Evolutionary conservation across 1,140 invertebrate species (phyloP).

Genomic region (Glossosoma conforme): DNA sequence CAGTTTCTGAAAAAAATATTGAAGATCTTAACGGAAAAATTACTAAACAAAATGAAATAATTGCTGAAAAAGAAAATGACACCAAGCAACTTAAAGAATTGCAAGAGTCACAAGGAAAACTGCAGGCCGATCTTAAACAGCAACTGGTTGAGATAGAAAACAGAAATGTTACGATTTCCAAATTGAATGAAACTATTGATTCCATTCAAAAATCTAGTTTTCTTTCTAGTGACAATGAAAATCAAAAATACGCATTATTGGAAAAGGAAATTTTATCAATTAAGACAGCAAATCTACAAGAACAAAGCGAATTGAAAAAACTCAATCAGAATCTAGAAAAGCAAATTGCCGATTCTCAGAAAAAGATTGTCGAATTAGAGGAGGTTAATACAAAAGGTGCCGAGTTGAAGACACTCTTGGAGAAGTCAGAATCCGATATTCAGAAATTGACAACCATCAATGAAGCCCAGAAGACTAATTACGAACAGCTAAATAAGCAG

Average conservation of each 20-base stretch:
- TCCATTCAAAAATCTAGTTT: constrained; percentile 8
- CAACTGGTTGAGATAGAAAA: constrained; percentile 17
- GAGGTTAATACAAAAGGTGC: constrained; percentile 45
- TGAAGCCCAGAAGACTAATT: constrained; percentile 47
- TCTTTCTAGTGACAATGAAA: constrained; percentile 7
- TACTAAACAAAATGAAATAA: constrained; percentile 40
- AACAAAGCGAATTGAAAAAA: constrained; percentile 21
- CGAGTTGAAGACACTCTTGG: constrained; percentile 43
- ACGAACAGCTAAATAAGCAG: constrained; percentile 47
- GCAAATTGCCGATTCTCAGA: constrained; percentile 48
- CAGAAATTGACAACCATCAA: constrained; percentile 42
- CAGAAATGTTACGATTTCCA: constrained; percentile 12
- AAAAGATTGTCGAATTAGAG: constrained; percentile 48
- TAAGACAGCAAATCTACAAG: constrained; percentile 49
- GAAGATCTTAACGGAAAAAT: constrained; percentile 42
- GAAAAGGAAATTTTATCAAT: constrained; percentile 55
- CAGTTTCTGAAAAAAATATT: constrained; percentile 27
- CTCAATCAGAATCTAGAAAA: constrained; percentile 48
- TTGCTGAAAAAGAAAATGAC: constrained; percentile 32
- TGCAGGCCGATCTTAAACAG: constrained; percentile 34
- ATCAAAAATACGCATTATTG: constrained; percentile 6
- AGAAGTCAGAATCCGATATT: constrained; percentile 45
- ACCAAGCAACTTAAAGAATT: constrained; percentile 35
- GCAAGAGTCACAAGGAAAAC: constrained; percentile 41
- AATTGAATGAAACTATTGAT: constrained; percentile 14